Base-by-base conservation (phyloP, 1,140 invertebrate genomes). In the Panagrolaimus sp. region DNA sequence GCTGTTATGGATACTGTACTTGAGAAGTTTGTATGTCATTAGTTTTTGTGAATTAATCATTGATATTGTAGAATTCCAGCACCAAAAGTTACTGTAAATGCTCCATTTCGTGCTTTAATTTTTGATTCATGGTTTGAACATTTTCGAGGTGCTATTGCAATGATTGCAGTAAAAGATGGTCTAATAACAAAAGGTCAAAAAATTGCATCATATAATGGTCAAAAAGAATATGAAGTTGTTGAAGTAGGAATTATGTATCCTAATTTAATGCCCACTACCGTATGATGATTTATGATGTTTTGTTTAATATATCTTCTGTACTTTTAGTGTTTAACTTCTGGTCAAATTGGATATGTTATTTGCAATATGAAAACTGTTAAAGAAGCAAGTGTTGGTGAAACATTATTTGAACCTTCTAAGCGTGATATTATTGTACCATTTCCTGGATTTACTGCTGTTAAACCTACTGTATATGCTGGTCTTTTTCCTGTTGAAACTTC, bases 91-190 rank as follows among this genome's bases (percentile, higher is more conserved):
- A 81, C 84, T 67, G 82, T 86, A 69, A 77, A 87, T 9, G 86
- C 86, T 25, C 86, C 89, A 23, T 89, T 96, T 48, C 88, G 88
- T 82, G 91, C 90, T 0, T 84, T 96, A 20, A 84, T 96, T 51
- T 96, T 96, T 86, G 95, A 98, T 83, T 93, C 91, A 53, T 95
- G 92, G 90, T 96, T 89, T 85, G 91, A 95, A 81, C 88, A 88
- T 72, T 93, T 91, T 82, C 88, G 89, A 83, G 95, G 95, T 8
- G 89, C 90, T 0, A 85, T 96, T 70, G 88, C 89, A 70, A 85
- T 93, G 62, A 86, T 95, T 23, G 78, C 84, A 43, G 77, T 86
- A 13, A 78, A 77, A 65, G 83, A 86, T 74, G 86, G 85, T 31
- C 23, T 65, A 3, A 66, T 85, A 11, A 78, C 67, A 63, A 82